Percentiles rank a stretch among this genome's conserved stretches.
These are phyloP conservation scores for Strigamia maritima DNA, from an alignment of 2,888 invertebrate genomes.

Conservation along the genomic window DNA sequence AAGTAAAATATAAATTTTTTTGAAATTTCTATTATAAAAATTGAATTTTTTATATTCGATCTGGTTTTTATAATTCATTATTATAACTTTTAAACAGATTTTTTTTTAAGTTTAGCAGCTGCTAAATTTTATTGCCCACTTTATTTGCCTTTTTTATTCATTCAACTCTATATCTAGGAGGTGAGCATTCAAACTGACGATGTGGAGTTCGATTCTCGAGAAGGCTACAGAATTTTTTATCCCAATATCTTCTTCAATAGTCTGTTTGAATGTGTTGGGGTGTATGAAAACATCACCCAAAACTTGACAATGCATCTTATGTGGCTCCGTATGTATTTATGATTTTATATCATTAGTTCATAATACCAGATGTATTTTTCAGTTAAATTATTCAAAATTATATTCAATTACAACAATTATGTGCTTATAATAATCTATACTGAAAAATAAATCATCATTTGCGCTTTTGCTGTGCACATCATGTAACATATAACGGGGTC, in stretches of 20 bases:
- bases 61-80: too few relatives aligned
- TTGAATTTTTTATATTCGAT: too few relatives aligned
- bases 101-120: not conserved
- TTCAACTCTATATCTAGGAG: constrained; percentile 6
- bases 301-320: constrained; percentile 39
- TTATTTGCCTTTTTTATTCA: not conserved
- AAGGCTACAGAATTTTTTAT: constrained; percentile 40
- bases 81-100: too few relatives aligned
- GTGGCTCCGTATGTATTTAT: constrained; percentile 42
- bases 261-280: constrained; percentile 42
- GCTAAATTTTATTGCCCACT: not conserved
- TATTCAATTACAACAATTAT: too few relatives aligned
- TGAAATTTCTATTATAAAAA: too few relatives aligned
- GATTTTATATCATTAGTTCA: not conserved
- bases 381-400: too few relatives aligned
- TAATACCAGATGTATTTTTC: not conserved
- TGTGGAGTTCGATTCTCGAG: constrained; percentile 40
- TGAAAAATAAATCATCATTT: not conserved
- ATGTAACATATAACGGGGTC: not conserved
- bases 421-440: too few relatives aligned
- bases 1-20: too few relatives aligned
- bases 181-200: constrained; percentile 31
- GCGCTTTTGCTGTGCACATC: not conserved
- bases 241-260: constrained; percentile 42
- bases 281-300: constrained; percentile 38